Conservation (phyloP, 1,140 invertebrate species). For the Ericerus pela region DNA sequence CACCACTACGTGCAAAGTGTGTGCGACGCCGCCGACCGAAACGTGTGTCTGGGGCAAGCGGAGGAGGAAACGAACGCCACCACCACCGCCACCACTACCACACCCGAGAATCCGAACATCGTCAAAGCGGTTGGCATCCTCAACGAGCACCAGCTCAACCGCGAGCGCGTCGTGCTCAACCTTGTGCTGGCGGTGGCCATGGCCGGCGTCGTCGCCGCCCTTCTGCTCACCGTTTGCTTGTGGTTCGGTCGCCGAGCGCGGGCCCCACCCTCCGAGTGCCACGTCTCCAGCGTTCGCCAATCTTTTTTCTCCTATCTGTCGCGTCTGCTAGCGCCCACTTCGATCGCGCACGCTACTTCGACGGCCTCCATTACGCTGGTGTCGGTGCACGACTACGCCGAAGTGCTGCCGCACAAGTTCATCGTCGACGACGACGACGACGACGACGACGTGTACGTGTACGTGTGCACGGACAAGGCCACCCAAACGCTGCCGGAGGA, state of each 20-base stretch:
- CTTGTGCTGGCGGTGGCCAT: constrained; percentile 36
- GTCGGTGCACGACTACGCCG: constrained; percentile 46
- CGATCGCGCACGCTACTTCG: constrained; percentile 33
- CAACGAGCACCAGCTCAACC: constrained; percentile 15
- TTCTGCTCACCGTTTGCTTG: constrained; percentile 35
- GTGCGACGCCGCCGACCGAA: constrained; percentile 32
- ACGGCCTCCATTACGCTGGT: constrained; percentile 43
- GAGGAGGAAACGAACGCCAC: constrained; percentile 16
- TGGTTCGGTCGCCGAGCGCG: constrained; percentile 39
- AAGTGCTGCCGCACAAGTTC: constrained; percentile 36
- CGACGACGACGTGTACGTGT: constrained; percentile 18
- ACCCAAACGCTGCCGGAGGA: constrained; percentile 58
- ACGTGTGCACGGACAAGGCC: constrained; percentile 41
- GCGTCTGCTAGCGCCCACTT: constrained; percentile 27
- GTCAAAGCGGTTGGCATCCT: constrained; percentile 16
- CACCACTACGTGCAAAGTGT: constrained; percentile 43
- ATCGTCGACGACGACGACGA: constrained; percentile 20
- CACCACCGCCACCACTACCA: no score
- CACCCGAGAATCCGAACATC: constrained; percentile 18
- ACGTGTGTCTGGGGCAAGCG: constrained; percentile 22
- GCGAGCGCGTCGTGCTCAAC: constrained; percentile 33
- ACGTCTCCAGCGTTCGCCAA: not conserved
- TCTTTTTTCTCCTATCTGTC: constrained; percentile 28
- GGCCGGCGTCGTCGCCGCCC: constrained; percentile 33
- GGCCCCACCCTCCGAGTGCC: constrained; percentile 33